A percentile compares a stretch with the other conserved stretches of the same genome.
Evolutionary conservation across 2,113 vertebrate species (phyloP).

Genomic region (Bolborhynchus lineola): DNA sequence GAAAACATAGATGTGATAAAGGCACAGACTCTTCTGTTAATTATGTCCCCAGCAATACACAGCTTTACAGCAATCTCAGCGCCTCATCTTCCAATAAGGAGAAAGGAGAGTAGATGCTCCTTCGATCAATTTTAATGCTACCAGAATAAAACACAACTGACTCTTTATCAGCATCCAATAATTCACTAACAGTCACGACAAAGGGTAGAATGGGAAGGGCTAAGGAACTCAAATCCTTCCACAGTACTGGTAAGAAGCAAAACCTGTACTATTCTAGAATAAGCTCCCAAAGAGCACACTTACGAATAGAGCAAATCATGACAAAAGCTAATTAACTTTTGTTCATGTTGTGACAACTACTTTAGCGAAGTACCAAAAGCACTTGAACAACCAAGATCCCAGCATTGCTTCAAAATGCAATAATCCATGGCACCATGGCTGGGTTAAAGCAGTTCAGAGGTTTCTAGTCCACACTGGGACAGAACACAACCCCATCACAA

Average conservation of each 20-base stretch:
- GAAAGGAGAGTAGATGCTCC: background rate
- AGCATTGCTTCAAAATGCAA: background rate
- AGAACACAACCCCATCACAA: background rate
- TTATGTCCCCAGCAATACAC: background rate
- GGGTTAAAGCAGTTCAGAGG: background rate
- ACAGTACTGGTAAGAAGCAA: background rate
- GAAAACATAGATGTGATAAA: background rate
- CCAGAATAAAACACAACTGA: background rate
- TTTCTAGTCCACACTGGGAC: background rate
- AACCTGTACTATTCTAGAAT: background rate
- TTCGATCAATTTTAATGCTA: background rate
- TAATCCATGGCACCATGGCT: accelerated
- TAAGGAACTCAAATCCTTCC: background rate
- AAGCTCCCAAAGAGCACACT: background rate
- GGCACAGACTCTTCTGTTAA: no score
- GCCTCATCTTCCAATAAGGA: background rate
- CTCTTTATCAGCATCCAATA: background rate
- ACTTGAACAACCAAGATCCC: background rate
- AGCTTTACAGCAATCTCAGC: background rate
- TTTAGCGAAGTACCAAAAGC: background rate
- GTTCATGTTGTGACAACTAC: background rate
- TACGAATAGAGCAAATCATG: background rate
- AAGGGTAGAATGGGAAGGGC: background rate
- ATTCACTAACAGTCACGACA: background rate
- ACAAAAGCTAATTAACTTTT: background rate